phyloP scores from a whole-genome alignment of 2,797 vertebrate genomes.

The Characodon lateralis region DNA sequence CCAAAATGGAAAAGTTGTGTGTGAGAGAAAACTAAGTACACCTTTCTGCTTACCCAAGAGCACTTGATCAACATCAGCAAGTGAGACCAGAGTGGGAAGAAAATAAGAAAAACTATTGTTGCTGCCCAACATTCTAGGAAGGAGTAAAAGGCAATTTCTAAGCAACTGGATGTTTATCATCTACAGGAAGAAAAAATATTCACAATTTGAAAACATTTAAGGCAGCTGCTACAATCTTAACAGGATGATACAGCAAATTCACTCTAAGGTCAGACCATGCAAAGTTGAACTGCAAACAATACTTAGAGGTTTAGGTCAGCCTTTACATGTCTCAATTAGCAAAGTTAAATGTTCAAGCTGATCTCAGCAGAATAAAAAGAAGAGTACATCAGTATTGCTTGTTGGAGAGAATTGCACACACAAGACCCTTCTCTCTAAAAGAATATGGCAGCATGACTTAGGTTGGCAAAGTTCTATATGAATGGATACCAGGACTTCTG shows the following conservation, averaged over 20 bases:
- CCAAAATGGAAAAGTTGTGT: neutral
- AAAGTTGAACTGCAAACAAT: neutral
- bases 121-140: neutral
- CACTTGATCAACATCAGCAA: neutral
- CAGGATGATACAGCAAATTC: neutral
- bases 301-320: neutral
- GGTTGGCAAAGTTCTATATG: neutral
- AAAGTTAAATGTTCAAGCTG: neutral
- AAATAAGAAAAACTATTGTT: neutral
- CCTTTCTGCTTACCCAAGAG: neutral
- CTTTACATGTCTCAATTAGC: neutral
- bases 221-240: neutral
- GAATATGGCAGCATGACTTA: neutral
- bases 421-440: neutral
- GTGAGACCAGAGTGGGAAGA: neutral
- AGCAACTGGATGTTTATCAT: neutral
- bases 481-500: neutral
- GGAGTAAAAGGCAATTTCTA: neutral
- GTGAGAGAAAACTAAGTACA: neutral
- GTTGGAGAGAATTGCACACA: neutral
- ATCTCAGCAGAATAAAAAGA: neutral
- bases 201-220: conserved; percentile 1
- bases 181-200: neutral
- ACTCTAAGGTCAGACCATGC: neutral
- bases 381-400: neutral